Evolutionary conservation across 2,888 invertebrate species (phyloP), one percentile per base, ranked within the genome.

Genomic region (Tolmerus cingulatus): DNA sequence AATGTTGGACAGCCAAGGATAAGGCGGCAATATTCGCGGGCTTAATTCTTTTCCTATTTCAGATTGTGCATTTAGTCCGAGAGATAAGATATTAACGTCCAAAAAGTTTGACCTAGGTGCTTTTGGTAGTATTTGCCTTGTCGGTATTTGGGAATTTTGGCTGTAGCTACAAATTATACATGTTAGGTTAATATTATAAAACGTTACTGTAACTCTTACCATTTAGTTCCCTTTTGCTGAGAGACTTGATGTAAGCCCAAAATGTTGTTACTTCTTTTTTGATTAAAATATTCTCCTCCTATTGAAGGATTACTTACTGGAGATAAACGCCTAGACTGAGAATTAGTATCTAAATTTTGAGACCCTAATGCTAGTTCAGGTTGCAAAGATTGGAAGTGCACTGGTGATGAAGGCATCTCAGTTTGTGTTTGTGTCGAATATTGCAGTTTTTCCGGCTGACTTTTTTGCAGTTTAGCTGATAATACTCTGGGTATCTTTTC

Each of bases 301-400:
- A 87, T 37, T 19, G 86, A 84, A 8, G 78, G 46, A 43, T 86
- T 88, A 40, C 87, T 87, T 0, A 81, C 87, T 30, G 88, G 89
- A n/a, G 89, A 89, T 12, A 89, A 51, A 14, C 88, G 86, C 79
- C 88, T 89, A 23, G 79, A 86, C 43, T 86, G 88, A 34, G 57
- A n/a, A 12, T 43, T 84, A 23, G 46, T 19, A 12, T 87, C 86
- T 91, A 86, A 91, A 91, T 89, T 91, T 92, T 88, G 87, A 74
- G 23, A 77, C 2, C 23, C 57, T 7, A 27, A 8, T 5, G 23
- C 16, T 46, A 84, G 57, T 23, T 89, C 90, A 88, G 90, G 87
- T 87, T 92, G 92, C 19, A 92, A 89, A 1, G 92, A 91, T 87
- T 92, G 92, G 88, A 92, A 92, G 85, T 90, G 91, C 0, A 91